These are phyloP conservation scores for Bilobella aurantiaca DNA, from an alignment of 1,140 invertebrate genomes.

Conservation along the genomic window DNA sequence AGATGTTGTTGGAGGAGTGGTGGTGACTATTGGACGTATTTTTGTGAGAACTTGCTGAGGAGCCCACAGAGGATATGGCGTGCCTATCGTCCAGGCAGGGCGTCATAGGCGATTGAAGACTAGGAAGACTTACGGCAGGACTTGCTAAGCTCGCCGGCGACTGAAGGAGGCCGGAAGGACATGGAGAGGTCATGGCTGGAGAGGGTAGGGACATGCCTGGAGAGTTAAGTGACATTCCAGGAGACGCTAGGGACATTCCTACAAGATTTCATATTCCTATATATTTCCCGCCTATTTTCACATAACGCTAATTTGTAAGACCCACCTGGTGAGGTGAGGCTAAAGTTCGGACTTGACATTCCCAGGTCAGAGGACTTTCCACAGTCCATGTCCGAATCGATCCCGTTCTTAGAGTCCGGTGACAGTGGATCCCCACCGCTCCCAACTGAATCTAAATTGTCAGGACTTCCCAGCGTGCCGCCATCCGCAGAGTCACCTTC, in stretches of 20 bases:
- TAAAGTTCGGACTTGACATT: constrained; percentile 46
- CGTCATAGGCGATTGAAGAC: constrained; percentile 35
- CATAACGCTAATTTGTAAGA: too few species aligned
- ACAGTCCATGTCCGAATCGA: constrained; percentile 46
- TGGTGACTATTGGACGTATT: constrained; percentile 24
- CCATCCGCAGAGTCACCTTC: constrained; percentile 49
- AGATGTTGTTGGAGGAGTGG: constrained; percentile 21
- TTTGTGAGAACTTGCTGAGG: constrained; percentile 24
- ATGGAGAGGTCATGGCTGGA: constrained; percentile 35
- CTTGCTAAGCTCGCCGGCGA: constrained; percentile 40
- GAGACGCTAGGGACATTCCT: constrained; percentile 48
- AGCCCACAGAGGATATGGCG: constrained; percentile 26
- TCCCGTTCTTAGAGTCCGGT: constrained; percentile 50
- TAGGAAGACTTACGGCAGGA: constrained; percentile 45
- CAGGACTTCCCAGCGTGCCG: constrained; percentile 40
- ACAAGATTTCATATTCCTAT: too few species aligned
- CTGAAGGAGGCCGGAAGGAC: constrained; percentile 32
- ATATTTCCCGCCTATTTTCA: too few species aligned
- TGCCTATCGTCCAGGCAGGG: constrained; percentile 32
- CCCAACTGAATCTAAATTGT: constrained; percentile 63
- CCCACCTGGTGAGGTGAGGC: constrained; percentile 39
- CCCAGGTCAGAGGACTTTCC: constrained; percentile 39
- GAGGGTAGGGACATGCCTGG: constrained; percentile 44
- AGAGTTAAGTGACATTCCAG: constrained; percentile 50
- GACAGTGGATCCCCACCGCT: constrained; percentile 52